These are phyloP conservation scores for Endotricha flammealis DNA, from an alignment of 2,888 invertebrate species.

Conservation along the genomic window DNA sequence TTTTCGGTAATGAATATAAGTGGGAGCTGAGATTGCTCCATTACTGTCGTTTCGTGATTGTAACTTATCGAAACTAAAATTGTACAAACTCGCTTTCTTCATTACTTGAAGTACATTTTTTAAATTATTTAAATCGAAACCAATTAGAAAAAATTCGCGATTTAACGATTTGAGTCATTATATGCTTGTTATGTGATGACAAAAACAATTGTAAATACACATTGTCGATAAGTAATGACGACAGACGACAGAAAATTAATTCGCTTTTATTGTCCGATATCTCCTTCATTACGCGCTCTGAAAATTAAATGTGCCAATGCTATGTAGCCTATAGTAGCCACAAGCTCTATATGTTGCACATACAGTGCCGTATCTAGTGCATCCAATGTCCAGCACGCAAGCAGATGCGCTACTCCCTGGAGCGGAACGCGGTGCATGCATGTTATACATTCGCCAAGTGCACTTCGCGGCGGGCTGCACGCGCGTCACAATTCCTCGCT, in stretches of 20 bases:
- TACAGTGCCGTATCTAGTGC: slow-evolving; percentile 44
- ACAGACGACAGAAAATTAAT: no score
- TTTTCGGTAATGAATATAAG: slow-evolving; percentile 5
- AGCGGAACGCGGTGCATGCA: slow-evolving; percentile 56
- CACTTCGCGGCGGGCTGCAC: slow-evolving; percentile 49
- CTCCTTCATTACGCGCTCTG: slow-evolving; percentile 65
- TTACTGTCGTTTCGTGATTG: slow-evolving; percentile 16
- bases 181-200: no score
- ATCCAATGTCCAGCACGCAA: slow-evolving; percentile 48
- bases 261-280: slow-evolving; percentile 43
- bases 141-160: no score
- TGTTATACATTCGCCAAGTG: slow-evolving; percentile 48
- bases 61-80: no score
- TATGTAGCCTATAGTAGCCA: slow-evolving; percentile 48
- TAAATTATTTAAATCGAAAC: no score
- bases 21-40: not conserved
- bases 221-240: no score
- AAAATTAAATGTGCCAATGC: slow-evolving; percentile 60
- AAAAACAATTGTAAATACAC: no score
- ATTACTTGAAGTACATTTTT: no score
- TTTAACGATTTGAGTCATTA: no score
- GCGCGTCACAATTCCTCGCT: slow-evolving; percentile 46
- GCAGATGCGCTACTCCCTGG: slow-evolving; percentile 34
- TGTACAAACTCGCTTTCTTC: no score
- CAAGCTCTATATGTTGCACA: slow-evolving; percentile 33